Conservation (phyloP, 2,888 invertebrate species). For the Andrena minutula region DNA sequence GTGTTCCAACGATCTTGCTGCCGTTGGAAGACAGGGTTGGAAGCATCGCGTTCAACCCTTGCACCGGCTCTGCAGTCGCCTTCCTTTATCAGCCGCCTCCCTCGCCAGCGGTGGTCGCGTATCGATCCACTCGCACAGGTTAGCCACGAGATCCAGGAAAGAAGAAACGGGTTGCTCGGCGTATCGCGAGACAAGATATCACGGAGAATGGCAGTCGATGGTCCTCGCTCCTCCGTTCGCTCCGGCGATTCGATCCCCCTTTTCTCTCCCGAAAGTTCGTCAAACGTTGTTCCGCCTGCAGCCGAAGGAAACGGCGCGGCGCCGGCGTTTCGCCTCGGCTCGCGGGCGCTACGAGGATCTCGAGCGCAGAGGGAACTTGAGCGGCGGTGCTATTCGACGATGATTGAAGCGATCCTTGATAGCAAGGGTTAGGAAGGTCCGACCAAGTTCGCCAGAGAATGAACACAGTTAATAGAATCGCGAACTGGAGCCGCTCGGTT, state of each 20-base stretch:
- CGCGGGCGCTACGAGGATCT: no score
- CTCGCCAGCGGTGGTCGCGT: conserved; percentile 11
- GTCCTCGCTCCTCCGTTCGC: conserved; percentile 6
- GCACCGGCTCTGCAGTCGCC: not conserved
- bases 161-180: conserved; percentile 21
- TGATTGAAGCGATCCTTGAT: conserved; percentile 6
- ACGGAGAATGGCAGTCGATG: conserved; percentile 28
- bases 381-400: not conserved
- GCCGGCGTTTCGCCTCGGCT: no score
- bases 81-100: conserved; percentile 1
- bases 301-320: no score
- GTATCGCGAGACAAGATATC: not conserved
- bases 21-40: not conserved
- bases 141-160: conserved; percentile 28
- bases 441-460: conserved; percentile 3
- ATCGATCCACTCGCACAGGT: conserved; percentile 53
- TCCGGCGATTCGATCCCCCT: not conserved
- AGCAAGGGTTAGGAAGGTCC: not conserved
- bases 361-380: not conserved
- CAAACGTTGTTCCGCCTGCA: no score
- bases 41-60: not conserved
- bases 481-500: conserved; percentile 16
- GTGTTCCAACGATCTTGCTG: not conserved
- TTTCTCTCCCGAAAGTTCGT: not conserved
- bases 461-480: conserved; percentile 44